Evolutionary conservation across 2,113 vertebrate genomes (phyloP).

Genomic region (Neopipo cinnamomea): DNA sequence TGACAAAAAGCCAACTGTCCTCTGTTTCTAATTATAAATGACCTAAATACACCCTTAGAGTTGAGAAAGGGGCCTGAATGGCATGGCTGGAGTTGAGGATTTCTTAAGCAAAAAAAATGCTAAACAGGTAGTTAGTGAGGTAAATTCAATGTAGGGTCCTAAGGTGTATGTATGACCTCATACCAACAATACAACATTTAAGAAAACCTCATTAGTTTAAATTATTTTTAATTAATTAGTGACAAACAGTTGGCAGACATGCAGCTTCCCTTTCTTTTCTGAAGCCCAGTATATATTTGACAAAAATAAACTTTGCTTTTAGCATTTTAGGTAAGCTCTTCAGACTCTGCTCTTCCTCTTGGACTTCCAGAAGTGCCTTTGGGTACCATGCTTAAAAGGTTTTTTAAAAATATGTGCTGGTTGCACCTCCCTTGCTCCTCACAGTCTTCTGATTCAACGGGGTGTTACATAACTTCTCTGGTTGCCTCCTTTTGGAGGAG

Average conservation of each 20-base stretch:
- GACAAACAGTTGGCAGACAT: neutral
- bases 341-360: neutral
- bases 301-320: neutral
- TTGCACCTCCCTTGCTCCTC: neutral
- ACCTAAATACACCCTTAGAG: neutral
- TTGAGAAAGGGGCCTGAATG: neutral
- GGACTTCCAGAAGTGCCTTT: neutral
- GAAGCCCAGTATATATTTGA: neutral
- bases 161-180: neutral
- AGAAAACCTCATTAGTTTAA: neutral
- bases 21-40: conserved; percentile 1
- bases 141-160: neutral
- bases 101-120: neutral
- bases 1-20: neutral
- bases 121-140: neutral
- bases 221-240: neutral
- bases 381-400: neutral
- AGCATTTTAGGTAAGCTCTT: neutral
- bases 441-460: neutral
- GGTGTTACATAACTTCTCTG: neutral
- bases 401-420: neutral
- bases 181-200: neutral
- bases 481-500: neutral
- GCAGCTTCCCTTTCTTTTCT: neutral
- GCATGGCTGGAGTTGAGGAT: neutral